A percentile compares a stretch with the other conserved stretches of the same genome.
Conservation (phyloP, 2,797 vertebrate genomes). For the Argyrosomus regius region DNA sequence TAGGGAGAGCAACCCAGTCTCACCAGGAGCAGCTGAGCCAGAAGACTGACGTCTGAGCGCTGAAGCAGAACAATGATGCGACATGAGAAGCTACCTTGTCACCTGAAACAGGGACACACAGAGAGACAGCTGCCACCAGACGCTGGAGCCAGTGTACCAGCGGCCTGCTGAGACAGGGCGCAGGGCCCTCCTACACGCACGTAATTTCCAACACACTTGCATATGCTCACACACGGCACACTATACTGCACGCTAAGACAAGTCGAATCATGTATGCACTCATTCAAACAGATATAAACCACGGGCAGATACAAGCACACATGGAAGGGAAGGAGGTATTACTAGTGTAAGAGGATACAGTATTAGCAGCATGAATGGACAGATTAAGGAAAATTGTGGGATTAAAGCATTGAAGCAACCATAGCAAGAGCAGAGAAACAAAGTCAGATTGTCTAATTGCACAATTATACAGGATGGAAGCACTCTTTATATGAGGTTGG, state of each 20-base stretch:
- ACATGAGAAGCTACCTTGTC: constrained; percentile 60
- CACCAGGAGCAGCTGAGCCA: constrained; percentile 44
- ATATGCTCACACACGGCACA: neutral
- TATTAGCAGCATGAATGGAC: neutral
- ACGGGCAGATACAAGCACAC: neutral
- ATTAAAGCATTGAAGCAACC: neutral
- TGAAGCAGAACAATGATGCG: constrained; percentile 63
- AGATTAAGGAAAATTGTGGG: constrained; percentile 7
- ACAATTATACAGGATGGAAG: neutral
- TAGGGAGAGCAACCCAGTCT: constrained; percentile 36
- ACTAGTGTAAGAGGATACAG: constrained; percentile 22
- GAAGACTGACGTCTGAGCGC: constrained; percentile 48
- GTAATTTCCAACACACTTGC: constrained; percentile 25
- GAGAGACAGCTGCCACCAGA: constrained; percentile 73
- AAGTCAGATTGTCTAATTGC: neutral
- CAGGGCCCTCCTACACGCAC: constrained; percentile 16
- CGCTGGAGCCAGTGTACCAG: constrained; percentile 37
- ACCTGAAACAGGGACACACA: constrained; percentile 59
- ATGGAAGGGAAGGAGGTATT: constrained; percentile 3
- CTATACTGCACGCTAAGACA: constrained; percentile 18
- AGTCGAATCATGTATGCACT: constrained; percentile 32
- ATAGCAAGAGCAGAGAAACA: neutral
- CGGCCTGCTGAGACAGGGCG: constrained; percentile 35
- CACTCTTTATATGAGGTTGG: neutral
- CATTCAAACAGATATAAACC: constrained; percentile 27